Percentiles rank a stretch among this genome's conserved stretches.
Evolutionary conservation across 2,888 invertebrate species (phyloP).

Genomic region (Autographa gamma): DNA sequence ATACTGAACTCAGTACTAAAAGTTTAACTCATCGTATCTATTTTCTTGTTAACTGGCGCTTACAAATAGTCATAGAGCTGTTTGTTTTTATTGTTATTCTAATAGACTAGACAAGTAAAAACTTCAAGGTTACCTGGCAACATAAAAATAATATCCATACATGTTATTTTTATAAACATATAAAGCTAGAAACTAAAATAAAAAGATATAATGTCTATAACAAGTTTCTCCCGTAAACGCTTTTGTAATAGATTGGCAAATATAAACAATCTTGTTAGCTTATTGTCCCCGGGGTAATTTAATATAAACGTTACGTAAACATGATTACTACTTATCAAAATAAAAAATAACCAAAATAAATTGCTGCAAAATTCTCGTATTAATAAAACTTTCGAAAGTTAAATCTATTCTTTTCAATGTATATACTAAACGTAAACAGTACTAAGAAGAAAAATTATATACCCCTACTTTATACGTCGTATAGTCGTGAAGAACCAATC

Average conservation of each 20-base stretch:
- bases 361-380: no score
- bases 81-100: not conserved
- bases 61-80: not conserved
- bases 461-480: no score
- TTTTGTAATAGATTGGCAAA: not conserved
- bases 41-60: not conserved
- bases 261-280: not conserved
- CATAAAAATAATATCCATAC: no score
- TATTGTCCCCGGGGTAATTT: constrained; percentile 2
- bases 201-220: not conserved
- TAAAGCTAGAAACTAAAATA: no score
- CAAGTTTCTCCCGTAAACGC: not conserved
- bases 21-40: not conserved
- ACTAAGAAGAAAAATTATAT: no score
- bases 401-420: no score
- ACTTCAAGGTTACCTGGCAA: not conserved
- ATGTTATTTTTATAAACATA: no score
- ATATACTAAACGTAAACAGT: no score
- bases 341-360: no score
- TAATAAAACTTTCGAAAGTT: no score
- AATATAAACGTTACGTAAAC: constrained; percentile 1
- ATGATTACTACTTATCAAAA: not conserved
- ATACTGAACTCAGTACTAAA: not conserved
- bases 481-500: no score
- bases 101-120: not conserved